Evolutionary conservation across 2,797 vertebrate genomes (phyloP).

Genomic region (Hydrophis major): DNA sequence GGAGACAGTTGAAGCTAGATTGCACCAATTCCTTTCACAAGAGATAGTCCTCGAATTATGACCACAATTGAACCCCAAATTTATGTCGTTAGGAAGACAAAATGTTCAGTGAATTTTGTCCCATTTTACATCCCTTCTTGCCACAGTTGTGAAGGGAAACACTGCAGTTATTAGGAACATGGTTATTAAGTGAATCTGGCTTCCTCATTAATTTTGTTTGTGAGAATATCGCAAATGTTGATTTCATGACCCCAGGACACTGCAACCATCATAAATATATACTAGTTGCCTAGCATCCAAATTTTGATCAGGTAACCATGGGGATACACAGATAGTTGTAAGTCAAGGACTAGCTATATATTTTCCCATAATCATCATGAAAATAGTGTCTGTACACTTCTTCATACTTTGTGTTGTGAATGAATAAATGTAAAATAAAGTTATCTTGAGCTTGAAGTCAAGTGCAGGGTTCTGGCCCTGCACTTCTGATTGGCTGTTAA

Average conservation of each 20-base stretch:
- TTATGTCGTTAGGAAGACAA: not conserved
- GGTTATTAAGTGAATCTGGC: not conserved
- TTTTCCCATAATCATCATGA: not conserved
- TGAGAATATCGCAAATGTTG: not conserved
- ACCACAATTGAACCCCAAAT: not conserved
- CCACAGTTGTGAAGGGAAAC: not conserved
- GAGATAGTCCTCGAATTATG: not conserved
- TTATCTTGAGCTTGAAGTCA: no score
- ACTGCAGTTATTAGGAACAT: not conserved
- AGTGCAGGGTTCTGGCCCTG: no score
- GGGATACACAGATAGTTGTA: not conserved
- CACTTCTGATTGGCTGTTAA: no score
- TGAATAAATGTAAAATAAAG: no score
- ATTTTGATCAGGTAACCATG: not conserved
- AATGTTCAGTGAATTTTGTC: not conserved
- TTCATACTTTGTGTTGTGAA: not conserved
- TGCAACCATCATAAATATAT: not conserved
- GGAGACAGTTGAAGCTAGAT: not conserved
- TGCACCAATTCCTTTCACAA: not conserved
- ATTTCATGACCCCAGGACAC: not conserved
- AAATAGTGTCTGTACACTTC: not conserved
- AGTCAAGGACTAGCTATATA: not conserved
- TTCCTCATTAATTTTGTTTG: not conserved
- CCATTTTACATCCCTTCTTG: not conserved
- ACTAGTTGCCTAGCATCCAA: not conserved